Conservation (phyloP, 92 coral and sea anemone species). For the Diadumene lineata region DNA sequence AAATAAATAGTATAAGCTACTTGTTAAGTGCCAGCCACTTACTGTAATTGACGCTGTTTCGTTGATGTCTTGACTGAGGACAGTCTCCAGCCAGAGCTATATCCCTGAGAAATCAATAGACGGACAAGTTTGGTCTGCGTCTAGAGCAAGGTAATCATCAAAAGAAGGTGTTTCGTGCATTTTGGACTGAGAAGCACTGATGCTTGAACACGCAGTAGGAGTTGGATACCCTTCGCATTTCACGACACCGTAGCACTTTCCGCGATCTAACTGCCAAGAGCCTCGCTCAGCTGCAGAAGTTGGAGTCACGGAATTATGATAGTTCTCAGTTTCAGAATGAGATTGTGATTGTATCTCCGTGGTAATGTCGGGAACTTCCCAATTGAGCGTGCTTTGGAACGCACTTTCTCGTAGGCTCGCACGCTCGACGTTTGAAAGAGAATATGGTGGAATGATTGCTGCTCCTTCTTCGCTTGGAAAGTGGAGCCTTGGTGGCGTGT, state of each 20-base stretch:
- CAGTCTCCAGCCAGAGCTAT: slow-evolving; percentile 16
- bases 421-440: slow-evolving; percentile 66
- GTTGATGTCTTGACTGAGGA: neutral
- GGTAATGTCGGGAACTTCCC: slow-evolving; percentile 93
- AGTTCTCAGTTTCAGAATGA: neutral
- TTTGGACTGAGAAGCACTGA: slow-evolving; percentile 37
- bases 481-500: slow-evolving; percentile 66
- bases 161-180: slow-evolving; percentile 89
- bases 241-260: slow-evolving; percentile 25
- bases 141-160: slow-evolving; percentile 91
- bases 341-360: slow-evolving; percentile 54
- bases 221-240: slow-evolving; percentile 46
- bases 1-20: neutral
- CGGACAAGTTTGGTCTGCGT: slow-evolving; percentile 98
- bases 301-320: neutral
- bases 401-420: slow-evolving; percentile 48
- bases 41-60: neutral
- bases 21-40: neutral
- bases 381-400: slow-evolving; percentile 65
- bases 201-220: slow-evolving; percentile 50
- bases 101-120: slow-evolving; percentile 95
- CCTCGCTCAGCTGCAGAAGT: slow-evolving; percentile 17
- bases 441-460: slow-evolving; percentile 40
- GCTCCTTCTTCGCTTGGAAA: slow-evolving; percentile 33
- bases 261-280: slow-evolving; percentile 74